phyloP scores from a whole-genome alignment of 2,888 invertebrate species.

The Apamea epomidion region DNA sequence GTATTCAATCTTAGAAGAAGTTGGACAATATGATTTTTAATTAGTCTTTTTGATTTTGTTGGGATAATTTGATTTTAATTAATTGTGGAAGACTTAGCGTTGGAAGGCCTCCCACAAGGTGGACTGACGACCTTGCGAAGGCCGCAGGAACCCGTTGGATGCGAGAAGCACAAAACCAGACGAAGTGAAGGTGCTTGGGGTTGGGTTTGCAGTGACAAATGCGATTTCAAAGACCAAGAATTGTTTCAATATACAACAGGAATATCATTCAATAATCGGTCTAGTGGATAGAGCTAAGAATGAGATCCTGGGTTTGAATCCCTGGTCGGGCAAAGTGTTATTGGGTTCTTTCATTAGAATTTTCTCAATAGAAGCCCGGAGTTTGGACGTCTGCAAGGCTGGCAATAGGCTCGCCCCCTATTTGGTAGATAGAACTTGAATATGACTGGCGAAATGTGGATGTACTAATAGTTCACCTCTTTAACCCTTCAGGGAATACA shows the following conservation, averaged over 20 bases:
- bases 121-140: no score
- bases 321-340: not conserved
- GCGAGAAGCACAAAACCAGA: no score
- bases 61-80: not conserved
- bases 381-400: no score
- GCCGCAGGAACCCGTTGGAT: no score
- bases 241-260: no score
- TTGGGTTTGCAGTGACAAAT: not conserved
- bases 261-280: not conserved
- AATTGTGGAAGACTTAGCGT: not conserved
- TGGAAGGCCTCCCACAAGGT: no score
- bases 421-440: not conserved
- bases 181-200: no score
- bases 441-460: not conserved
- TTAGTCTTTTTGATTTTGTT: conserved; percentile 2
- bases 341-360: not conserved
- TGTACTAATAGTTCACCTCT: not conserved
- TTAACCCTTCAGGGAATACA: not conserved
- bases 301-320: not conserved
- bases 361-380: no score
- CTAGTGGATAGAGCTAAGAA: not conserved
- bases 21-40: conserved; percentile 33
- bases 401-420: not conserved
- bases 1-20: conserved; percentile 36
- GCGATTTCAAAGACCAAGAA: not conserved